Evolutionary conservation across 2,113 vertebrate species (phyloP), one percentile per base, ranked within the genome.

Genomic region (Gopherus evgoodei): DNA sequence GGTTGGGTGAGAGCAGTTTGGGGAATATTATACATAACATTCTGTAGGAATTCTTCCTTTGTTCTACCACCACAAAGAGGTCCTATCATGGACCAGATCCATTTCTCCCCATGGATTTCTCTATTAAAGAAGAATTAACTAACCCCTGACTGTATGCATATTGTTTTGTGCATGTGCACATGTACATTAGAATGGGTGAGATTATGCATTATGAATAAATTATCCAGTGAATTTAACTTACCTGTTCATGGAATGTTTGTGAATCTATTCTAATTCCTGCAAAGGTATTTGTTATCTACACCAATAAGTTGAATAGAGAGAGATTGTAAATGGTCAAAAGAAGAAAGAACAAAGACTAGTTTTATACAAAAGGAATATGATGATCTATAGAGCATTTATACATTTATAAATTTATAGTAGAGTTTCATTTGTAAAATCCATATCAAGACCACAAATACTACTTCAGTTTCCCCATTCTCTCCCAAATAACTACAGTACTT

Each of bases 341-440:
- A 50, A 50, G 13, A 50, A 50, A 50, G 50, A 50, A 50, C 50
- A 50, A 50, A 50, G 50, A 16, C 14, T 16, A 50, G 38, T 59
- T 92, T 80, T 83, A 1, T 83, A 35, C 0, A 54, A 95, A 93
- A 92, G 13, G 7, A 44, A 93, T 88, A 47, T 1, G 29, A 84
- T 93, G 5, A 4, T 38, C 1, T 84, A 1, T 11, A 84, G 38
- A 84, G 31, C 83, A 42, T 17, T 75, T 35, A 24, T 2, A 53
- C 78, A 84, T 86, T 62, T 85, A 25, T 88, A 83, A 14, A 83
- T 50, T 19, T n/a, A n/a, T 42, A 9, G 5, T 80, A 8, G 8
- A 65, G 11, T 97, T 96, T 96, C 35, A 83, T 29, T 49, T 69
- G 59, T 86, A 97, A 93, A 94, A 87, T n/a, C 17, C 42, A 84